Conservation (phyloP, 2,797 vertebrate species). For the Enteromius mattozi region DNA sequence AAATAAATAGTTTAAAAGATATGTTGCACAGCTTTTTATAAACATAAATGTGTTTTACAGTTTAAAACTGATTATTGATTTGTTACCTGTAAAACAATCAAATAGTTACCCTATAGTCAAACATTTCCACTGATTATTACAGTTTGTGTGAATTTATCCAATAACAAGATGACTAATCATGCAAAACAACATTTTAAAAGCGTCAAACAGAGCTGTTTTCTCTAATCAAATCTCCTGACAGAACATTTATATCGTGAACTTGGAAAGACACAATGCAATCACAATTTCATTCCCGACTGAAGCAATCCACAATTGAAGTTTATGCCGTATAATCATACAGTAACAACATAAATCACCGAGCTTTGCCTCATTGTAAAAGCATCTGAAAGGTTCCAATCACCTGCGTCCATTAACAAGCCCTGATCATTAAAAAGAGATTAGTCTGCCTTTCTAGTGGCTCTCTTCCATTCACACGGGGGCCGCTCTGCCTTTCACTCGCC, state of each 20-base stretch:
- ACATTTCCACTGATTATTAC: neutral
- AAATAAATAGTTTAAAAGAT: neutral
- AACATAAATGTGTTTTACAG: neutral
- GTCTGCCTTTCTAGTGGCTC: constrained; percentile 46
- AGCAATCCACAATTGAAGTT: neutral
- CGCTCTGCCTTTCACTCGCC: constrained; percentile 66
- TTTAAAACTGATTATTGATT: neutral
- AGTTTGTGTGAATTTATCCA: neutral
- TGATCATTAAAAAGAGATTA: constrained; percentile 84
- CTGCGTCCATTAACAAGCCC: constrained; percentile 42
- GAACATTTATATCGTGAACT: neutral
- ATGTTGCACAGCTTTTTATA: neutral
- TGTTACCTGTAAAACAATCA: neutral
- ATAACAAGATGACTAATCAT: neutral
- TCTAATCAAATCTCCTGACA: neutral
- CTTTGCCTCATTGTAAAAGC: neutral
- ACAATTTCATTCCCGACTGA: neutral
- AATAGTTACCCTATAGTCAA: neutral
- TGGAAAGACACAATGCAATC: neutral
- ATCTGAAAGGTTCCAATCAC: constrained; percentile 31
- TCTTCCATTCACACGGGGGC: constrained; percentile 36
- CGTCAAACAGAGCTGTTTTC: neutral
- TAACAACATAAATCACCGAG: neutral
- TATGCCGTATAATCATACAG: neutral
- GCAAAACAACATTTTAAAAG: neutral